Evolutionary conservation across 2,113 vertebrate genomes (phyloP), one percentile per base, ranked within the genome.

Genomic region (Capreolus pygargus): DNA sequence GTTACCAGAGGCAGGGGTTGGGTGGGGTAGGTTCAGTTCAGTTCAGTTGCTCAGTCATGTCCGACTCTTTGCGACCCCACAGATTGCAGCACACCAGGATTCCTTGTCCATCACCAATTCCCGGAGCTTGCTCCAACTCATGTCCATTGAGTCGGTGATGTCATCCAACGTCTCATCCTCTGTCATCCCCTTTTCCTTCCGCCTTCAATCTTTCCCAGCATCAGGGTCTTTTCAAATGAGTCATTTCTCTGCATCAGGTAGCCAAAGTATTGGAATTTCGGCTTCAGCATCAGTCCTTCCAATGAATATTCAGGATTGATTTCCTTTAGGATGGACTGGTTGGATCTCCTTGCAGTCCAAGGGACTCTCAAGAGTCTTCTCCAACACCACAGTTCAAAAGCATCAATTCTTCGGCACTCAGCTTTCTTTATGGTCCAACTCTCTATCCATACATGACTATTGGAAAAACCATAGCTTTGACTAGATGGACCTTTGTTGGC

Each of bases 61-160:
- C 64, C 9, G 0, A 21, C 64, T 70, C 19, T 70, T 70, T 36
- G 9, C 0, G 2, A 70, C n/a, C 9, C 3, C 9, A 6, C 21
- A n/a, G n/a, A 36, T 2, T 36, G 9, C 17, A 70, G 19, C n/a
- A 70, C 9, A 2, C 19, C 64, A 70, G 17, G 17, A 19, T 19
- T 70, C n/a, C n/a, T 1, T 36, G n/a, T 70, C n/a, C 64, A 36
- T 23, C n/a, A 36, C 17, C n/a, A 70, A 70, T 19, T 36, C 33
- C 21, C 0, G 1, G 64, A 70, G n/a, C 4, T 70, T 36, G 9
- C 17, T 70, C n/a, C 36, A 2, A 36, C n/a, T 23, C 33, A 1
- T 36, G n/a, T 70, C 19, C n/a, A 70, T 70, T 0, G 4, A 36
- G 64, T 70, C 4, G 0, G 64, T 36, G 33, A 67, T 67, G 64